These are phyloP conservation scores for Heterocephalus glaber DNA, from an alignment of 2,113 vertebrate genomes.

Conservation along the genomic window DNA sequence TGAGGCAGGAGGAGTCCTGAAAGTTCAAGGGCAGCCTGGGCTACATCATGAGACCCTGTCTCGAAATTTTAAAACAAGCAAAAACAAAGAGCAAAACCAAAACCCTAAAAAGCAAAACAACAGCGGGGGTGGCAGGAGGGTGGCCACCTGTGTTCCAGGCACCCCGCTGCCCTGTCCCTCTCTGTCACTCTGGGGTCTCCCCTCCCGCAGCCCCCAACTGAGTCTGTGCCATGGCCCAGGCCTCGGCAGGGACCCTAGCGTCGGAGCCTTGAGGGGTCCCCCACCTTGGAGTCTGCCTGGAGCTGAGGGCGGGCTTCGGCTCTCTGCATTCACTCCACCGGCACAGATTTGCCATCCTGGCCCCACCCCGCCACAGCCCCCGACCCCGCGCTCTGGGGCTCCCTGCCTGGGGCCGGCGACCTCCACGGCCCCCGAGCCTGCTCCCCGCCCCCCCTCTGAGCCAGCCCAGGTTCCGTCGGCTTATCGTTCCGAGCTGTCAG, in stretches of 20 bases:
- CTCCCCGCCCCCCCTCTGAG: not conserved
- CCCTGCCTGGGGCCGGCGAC: not conserved
- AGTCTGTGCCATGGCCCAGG: too few species aligned
- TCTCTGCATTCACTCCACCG: not conserved
- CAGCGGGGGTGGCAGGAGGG: not conserved
- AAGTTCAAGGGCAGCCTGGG: not conserved
- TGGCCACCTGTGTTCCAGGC: not conserved
- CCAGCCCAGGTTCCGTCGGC: not conserved
- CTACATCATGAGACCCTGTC: not conserved
- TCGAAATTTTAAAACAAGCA: not conserved
- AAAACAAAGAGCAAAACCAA: not conserved
- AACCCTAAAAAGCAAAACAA: too few species aligned
- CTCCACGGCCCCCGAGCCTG: not conserved
- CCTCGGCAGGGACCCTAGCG: too few species aligned
- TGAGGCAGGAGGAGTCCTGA: not conserved
- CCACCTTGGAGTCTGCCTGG: not conserved
- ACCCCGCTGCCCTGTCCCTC: too few species aligned
- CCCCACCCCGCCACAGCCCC: not conserved
- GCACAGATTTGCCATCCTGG: not conserved
- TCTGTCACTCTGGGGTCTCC: too few species aligned
- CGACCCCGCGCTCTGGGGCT: not conserved
- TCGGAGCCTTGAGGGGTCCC: too few species aligned
- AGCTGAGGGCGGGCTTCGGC: not conserved
- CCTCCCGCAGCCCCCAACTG: too few species aligned
- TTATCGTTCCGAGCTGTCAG: constrained; percentile 70